Evolutionary conservation across 2,888 invertebrate species (phyloP), one percentile per base, ranked within the genome.

Genomic region (Xylophagus ater): DNA sequence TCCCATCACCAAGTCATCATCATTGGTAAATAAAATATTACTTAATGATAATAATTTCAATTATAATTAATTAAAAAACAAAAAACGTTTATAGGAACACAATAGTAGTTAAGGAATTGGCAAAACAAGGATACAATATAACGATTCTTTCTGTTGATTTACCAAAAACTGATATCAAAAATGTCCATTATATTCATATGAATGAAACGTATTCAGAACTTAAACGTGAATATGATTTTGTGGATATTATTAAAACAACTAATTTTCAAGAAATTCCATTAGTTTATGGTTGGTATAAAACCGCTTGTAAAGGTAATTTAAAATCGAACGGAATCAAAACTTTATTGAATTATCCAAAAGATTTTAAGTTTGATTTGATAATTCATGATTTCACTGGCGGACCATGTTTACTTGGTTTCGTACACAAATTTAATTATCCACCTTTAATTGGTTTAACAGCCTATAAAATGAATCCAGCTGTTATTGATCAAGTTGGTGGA

Each of bases 301-400:
- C n/a, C n/a, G 34, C 42, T 2, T 43, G 39, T 2, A 4, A 34
- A 18, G 38, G 33, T 3, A 40, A 45, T 10, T 25, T 47, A 1
- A 18, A 25, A 4, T 55, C 56, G 1, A 41, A 51, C 25, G 55
- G 53, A 2, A n/a, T 55, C 1, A 41, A 48, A 19, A 42, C 36
- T 6, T 40, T 60, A 3, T 39, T 55, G 7, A 43, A 49, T 15
- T 57, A 58, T 46, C 57, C 58, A 1, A 40, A 48, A 26, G 42
- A 53, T 24, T 59, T 58, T 20, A 46, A 52, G 20, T 56, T 59
- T 40, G 60, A 62, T 50, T 36, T 60, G 23, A 52, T 59, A n/a
- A 42, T 62, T 4, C 49, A 56, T 34, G 63, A 62, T 40, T 56
- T 52, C 26, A 54, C 53, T 1, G 21, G 51, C 18, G 57, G 57